phyloP scores from a whole-genome alignment of 2,888 invertebrate species.

The Polydrusus cervinus region DNA sequence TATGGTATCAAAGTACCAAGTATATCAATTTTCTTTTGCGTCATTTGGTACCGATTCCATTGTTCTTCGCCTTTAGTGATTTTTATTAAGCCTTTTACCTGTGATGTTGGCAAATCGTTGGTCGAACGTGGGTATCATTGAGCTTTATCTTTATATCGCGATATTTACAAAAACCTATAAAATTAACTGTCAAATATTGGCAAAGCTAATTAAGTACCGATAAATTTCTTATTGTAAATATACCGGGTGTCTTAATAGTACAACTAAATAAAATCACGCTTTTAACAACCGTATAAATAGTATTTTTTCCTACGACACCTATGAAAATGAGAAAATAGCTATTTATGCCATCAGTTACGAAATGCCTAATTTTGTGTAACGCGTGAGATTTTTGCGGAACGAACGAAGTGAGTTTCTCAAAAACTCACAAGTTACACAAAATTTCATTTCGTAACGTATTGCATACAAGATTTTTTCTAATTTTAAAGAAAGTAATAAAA shows the following conservation, averaged over 20 bases:
- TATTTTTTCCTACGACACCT: too few species aligned
- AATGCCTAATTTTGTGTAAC: too few species aligned
- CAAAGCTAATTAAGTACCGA: constrained; percentile 3
- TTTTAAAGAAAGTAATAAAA: too few species aligned
- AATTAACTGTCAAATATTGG: constrained; percentile 25
- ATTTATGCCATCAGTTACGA: too few species aligned
- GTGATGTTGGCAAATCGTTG: constrained; percentile 16
- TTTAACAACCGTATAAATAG: too few species aligned
- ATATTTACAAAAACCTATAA: constrained; percentile 8
- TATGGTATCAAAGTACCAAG: constrained; percentile 13
- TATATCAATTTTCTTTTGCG: constrained; percentile 29
- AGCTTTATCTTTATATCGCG: constrained; percentile 17
- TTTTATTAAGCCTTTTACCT: constrained; percentile 21
- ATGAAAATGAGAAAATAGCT: too few species aligned
- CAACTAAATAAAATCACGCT: too few species aligned
- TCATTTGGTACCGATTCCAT: constrained; percentile 23
- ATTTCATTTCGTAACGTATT: too few species aligned
- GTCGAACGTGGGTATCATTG: constrained; percentile 25
- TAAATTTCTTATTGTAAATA: constrained; percentile 4
- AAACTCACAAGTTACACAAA: too few species aligned
- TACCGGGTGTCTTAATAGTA: not conserved
- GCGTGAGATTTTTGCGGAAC: too few species aligned
- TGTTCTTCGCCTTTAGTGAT: constrained; percentile 20
- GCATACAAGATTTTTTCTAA: too few species aligned
- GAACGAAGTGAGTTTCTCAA: too few species aligned